Percentiles rank a stretch among this genome's conserved stretches.
These are phyloP conservation scores for Ophioderma brevispina DNA, from an alignment of 35 echinoderm and acorn worm species.

Conservation along the genomic window DNA sequence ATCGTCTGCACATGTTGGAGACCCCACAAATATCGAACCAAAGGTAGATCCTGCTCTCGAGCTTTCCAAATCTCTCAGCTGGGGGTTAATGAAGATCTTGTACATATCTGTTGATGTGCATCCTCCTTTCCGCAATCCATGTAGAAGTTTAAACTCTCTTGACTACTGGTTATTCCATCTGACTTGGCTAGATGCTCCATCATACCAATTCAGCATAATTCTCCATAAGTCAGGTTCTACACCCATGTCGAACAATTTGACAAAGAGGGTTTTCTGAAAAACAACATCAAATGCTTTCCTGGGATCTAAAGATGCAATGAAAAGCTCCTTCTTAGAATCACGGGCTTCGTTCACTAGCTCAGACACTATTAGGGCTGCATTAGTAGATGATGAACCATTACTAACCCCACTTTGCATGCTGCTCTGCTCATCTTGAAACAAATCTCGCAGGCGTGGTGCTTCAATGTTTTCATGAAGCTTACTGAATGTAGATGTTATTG, in stretches of 20 bases:
- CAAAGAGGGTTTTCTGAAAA: neutral
- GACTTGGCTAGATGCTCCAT: neutral
- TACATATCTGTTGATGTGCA: slow-evolving; percentile 1
- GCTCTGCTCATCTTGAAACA: neutral
- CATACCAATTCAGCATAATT: neutral
- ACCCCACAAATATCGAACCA: neutral
- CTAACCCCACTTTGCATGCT: neutral
- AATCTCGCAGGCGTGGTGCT: neutral
- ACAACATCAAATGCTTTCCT: neutral
- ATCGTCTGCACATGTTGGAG: neutral
- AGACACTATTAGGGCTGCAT: too few species aligned
- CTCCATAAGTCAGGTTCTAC: neutral
- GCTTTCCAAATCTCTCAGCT: neutral
- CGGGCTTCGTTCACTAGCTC: too few species aligned
- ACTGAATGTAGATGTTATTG: neutral
- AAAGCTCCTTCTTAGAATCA: neutral
- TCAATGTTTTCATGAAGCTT: neutral
- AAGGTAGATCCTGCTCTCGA: neutral
- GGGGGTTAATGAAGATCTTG: neutral
- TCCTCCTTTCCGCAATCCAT: neutral
- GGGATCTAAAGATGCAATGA: neutral
- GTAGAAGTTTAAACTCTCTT: neutral
- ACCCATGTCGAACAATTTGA: neutral
- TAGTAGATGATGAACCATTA: neutral
- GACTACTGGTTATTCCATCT: neutral